Percentiles rank a stretch among this genome's conserved stretches.
Evolutionary conservation across 2,888 invertebrate species (phyloP).

Genomic region (Aphodius granarius): DNA sequence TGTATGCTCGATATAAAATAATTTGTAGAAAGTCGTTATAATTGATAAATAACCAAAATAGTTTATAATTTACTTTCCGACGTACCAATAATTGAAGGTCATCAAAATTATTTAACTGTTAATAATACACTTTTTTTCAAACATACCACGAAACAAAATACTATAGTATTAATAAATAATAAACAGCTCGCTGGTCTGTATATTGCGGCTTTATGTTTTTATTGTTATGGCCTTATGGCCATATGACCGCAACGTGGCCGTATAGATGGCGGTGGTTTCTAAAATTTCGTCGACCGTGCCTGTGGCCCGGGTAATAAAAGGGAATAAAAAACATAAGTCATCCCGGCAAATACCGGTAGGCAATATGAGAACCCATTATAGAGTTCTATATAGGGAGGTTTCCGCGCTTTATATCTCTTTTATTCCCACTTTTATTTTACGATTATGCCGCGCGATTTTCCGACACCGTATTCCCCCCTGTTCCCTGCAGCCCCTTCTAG

Average conservation of each 20-base stretch:
- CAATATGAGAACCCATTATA: slow-evolving; percentile 44
- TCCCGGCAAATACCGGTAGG: slow-evolving; percentile 41
- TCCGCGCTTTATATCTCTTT: slow-evolving; percentile 48
- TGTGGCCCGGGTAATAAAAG: slow-evolving; percentile 30
- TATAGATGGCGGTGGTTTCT: background rate
- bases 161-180: background rate
- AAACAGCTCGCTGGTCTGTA: background rate
- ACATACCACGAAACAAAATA: background rate
- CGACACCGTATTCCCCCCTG: background rate
- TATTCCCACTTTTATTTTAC: slow-evolving; percentile 49
- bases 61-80: too few relatives aligned
- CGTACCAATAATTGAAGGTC: background rate
- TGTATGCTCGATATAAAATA: too few relatives aligned
- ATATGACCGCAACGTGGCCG: background rate
- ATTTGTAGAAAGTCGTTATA: too few relatives aligned
- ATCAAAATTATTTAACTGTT: background rate
- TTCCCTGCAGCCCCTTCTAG: background rate
- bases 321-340: slow-evolving; percentile 41
- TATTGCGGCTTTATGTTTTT: slow-evolving; percentile 6
- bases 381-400: slow-evolving; percentile 45
- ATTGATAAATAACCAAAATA: too few relatives aligned
- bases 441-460: slow-evolving; percentile 42
- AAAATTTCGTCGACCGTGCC: background rate
- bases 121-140: background rate
- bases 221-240: slow-evolving; percentile 5